Evolutionary conservation across 2,888 invertebrate species (phyloP).

Genomic region (Leptinotarsa rubiginosa): DNA sequence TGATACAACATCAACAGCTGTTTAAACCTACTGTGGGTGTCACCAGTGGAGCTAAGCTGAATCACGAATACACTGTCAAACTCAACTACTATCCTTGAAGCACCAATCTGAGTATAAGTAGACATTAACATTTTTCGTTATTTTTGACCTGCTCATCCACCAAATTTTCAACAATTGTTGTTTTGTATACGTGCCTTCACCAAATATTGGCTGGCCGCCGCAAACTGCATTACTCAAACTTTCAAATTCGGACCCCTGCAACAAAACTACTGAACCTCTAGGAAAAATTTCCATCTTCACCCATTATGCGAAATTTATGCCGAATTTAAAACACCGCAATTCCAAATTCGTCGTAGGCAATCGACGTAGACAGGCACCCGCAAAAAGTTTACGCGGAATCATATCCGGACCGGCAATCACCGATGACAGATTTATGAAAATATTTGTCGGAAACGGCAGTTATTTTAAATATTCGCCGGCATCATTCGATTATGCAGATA

Average conservation of each 20-base stretch:
- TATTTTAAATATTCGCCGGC: conserved; percentile 67
- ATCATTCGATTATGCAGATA: conserved; percentile 68
- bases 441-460: conserved; percentile 67
- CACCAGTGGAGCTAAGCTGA: no score
- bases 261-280: background rate
- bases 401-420: conserved; percentile 65
- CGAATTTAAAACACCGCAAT: conserved; percentile 36
- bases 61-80: no score
- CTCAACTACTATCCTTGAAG: no score
- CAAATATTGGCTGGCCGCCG: background rate
- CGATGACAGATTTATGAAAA: conserved; percentile 68
- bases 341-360: conserved; percentile 37
- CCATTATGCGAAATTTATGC: conserved; percentile 26
- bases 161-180: no score
- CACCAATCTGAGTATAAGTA: no score
- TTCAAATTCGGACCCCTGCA: background rate
- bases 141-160: no score
- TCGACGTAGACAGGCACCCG: conserved; percentile 32
- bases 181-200: background rate
- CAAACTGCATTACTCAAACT: background rate
- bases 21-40: no score
- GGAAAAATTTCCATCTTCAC: conserved; percentile 14
- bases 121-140: no score
- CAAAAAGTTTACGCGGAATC: conserved; percentile 55
- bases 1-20: no score